Conservation (phyloP, 2,797 vertebrate species). For the Tamandua tetradactyla region DNA sequence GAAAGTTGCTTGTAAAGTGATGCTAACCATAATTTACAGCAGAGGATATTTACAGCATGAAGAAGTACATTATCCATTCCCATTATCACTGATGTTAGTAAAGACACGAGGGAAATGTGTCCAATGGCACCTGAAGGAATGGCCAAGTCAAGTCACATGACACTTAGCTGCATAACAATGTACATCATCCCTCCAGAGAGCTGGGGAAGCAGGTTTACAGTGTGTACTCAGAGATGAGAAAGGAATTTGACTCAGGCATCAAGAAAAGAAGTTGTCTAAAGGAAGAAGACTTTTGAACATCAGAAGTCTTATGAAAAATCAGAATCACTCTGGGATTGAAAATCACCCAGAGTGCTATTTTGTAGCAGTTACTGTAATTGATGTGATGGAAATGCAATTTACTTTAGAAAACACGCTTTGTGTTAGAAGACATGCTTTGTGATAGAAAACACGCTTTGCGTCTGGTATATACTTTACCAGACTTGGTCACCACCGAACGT, state of each 20-base stretch:
- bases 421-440: too few relatives aligned
- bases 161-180: not conserved
- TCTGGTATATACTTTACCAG: too few relatives aligned
- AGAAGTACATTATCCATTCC: not conserved
- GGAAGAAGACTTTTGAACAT: too few relatives aligned
- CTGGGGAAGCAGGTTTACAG: fast-evolving
- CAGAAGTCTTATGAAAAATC: not conserved
- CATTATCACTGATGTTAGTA: not conserved
- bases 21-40: not conserved
- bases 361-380: too few relatives aligned
- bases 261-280: not conserved
- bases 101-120: not conserved
- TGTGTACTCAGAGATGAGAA: not conserved
- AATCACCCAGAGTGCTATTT: not conserved
- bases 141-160: too few relatives aligned
- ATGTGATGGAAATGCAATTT: too few relatives aligned
- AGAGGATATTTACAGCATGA: not conserved
- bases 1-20: not conserved
- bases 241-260: not conserved
- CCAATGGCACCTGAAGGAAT: not conserved
- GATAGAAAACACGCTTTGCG: too few relatives aligned
- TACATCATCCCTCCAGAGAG: not conserved
- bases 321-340: not conserved
- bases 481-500: fast-evolving
- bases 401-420: too few relatives aligned